Base-by-base conservation (phyloP, 1,140 invertebrate species). In the Papilio polyxenes region DNA sequence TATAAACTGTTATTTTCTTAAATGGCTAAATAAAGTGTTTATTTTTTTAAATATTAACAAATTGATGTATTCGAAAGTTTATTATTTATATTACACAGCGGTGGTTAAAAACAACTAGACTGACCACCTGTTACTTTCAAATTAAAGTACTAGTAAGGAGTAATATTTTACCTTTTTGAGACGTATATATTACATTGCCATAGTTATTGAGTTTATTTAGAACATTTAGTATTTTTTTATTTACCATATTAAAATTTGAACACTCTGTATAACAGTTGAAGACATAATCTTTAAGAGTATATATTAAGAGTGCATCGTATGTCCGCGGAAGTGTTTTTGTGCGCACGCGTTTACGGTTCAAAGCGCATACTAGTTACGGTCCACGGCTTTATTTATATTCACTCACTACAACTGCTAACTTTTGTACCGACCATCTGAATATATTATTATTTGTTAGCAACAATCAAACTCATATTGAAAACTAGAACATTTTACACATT, bases 241-340 rank as follows among this genome's bases (percentile, higher is more conserved):
- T 44, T 44, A 44, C 1, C 7, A 7, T 3, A 44, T 2, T 44
- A 44, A 44, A 44, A 44, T 69, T 69, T 69, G 20, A 40, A 69
- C 65, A 69, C 10, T 2, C 65, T 69, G 65, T 69, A 69, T 69
- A 69, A 15, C 31, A 69, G 8, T 37, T 23, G 23, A 37, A 69
- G 65, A 37, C 65, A 69, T 31, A 37, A 69, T 69, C 65, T 69
- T 69, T 69, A 56, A 77, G 56, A 40, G 40, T 80, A 65, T 80
- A 69, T 65, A 80, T 80, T 80, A 80, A 80, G 78, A 78, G 76
- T 65, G 78, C 78, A 69, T 80, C 59, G 78, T 69, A 69, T 80
- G 78, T 80, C 59, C 78, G 78, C 78, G 78, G 78, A 80, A 80
- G 78, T 65, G 78, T 80, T 80, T 69, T 80, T 80, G 59, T 80